Percentiles rank a stretch among this genome's conserved stretches.
These are phyloP conservation scores for Sisyra terminalis DNA, from an alignment of 2,888 invertebrate genomes.

Conservation along the genomic window DNA sequence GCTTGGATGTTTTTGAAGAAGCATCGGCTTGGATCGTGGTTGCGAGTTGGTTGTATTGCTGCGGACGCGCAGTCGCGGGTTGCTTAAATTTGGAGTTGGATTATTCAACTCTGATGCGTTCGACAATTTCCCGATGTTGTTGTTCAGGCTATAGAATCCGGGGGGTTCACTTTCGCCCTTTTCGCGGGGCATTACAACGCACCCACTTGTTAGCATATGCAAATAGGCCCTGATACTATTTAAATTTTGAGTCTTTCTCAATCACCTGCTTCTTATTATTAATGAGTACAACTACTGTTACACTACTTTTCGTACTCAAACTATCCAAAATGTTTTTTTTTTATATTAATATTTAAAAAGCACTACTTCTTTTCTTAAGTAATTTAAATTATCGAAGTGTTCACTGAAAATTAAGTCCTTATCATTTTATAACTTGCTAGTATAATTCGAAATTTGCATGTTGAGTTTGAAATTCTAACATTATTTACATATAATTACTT, in stretches of 20 bases:
- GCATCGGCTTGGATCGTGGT: conserved; percentile 5
- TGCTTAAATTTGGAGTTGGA: conserved; percentile 26
- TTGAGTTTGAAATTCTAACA: too few species aligned
- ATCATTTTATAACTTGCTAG: too few species aligned
- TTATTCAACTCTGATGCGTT: conserved; percentile 24
- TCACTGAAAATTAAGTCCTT: too few species aligned
- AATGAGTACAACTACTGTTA: too few species aligned
- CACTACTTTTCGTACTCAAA: too few species aligned
- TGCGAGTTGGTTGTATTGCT: not conserved
- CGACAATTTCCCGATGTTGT: conserved; percentile 31
- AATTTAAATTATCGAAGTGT: too few species aligned
- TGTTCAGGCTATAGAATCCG: conserved; percentile 3
- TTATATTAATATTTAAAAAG: too few species aligned
- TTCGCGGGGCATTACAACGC: conserved; percentile 39
- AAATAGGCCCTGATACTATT: conserved; percentile 9
- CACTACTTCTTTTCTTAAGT: too few species aligned
- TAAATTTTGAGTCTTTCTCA: not conserved
- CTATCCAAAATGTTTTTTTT: too few species aligned
- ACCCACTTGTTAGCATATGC: conserved; percentile 11
- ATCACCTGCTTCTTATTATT: not conserved
- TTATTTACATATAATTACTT: too few species aligned
- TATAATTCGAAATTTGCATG: too few species aligned
- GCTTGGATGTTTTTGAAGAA: conserved; percentile 5
- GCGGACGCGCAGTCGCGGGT: conserved; percentile 21
- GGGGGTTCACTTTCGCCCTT: conserved; percentile 12